Evolutionary conservation across 2,113 vertebrate genomes (phyloP), one percentile per base, ranked within the genome.

Genomic region (Oreochromis aureus): DNA sequence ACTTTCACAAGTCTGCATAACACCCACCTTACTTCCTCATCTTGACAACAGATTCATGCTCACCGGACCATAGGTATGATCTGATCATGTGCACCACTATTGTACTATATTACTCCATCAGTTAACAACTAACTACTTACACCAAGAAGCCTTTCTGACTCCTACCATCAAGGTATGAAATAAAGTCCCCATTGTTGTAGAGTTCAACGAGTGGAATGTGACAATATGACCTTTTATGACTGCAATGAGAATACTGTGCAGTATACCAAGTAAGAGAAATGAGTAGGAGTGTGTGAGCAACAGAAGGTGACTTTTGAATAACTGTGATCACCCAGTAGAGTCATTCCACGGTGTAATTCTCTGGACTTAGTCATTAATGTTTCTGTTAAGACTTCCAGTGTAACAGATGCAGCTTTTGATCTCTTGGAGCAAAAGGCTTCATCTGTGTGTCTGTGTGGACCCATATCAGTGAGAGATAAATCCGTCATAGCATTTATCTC

Each of bases 371-470:
- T 85, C 87, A 82, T 86, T 56, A 13, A 15, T 44, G 78, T 87
- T 84, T 89, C 86, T 81, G 85, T 90, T 84, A 82, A 90, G 89
- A 81, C 80, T 76, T 83, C 78, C 22, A 76, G 46, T 19, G 24
- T 46, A 89, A 69, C 78, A 90, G 59, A 87, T 88, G 66, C 54
- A 61, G 82, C 89, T 85, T 39, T 86, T 92, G 80, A 92, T 91
- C 90, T 87, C 41, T 24, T 55, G 61, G 19, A 13, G 41, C 22
- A 36, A 46, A 54, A 63, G 58, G 48, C 69, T 86, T 76, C 81
- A 80, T 86, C 78, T 87, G 6, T 86, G 36, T 41, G 44, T 80
- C 54, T 78, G 41, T 83, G 56, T 81, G 71, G 82, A 63, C 41
- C 34, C n/a, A 10, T 71, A 71, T 88, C 87, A 87, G 79, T 16